Evolutionary conservation across 2,113 vertebrate genomes (phyloP).

Genomic region (Menura novaehollandiae): DNA sequence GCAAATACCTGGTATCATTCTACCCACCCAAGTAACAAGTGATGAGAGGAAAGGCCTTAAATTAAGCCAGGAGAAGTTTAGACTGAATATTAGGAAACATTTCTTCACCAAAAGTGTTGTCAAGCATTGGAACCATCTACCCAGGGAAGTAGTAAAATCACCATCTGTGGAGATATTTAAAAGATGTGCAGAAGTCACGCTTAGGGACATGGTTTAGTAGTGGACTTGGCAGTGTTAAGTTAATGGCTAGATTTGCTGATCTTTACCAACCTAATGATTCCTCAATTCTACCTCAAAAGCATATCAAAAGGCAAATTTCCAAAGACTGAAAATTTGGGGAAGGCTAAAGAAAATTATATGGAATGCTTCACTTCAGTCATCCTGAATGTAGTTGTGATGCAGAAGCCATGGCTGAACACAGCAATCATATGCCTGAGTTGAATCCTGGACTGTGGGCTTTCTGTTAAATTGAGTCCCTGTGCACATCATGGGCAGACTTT

Average conservation of each 20-base stretch:
- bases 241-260: not conserved
- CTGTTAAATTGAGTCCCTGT: not conserved
- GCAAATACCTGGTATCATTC: not conserved
- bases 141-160: not conserved
- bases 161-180: not conserved
- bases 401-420: not conserved
- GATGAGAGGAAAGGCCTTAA: not conserved
- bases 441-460: not conserved
- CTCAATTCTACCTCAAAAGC: not conserved
- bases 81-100: not conserved
- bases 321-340: not conserved
- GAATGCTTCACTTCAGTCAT: not conserved
- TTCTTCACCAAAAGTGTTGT: not conserved
- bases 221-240: not conserved
- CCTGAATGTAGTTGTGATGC: not conserved
- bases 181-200: rapidly evolving
- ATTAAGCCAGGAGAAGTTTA: not conserved
- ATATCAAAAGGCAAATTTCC: not conserved
- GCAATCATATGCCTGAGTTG: rapidly evolving
- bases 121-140: not conserved
- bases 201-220: not conserved
- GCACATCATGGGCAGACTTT: not conserved
- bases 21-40: not conserved
- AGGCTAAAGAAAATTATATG: not conserved
- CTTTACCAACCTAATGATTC: not conserved